Percentiles rank a stretch among this genome's conserved stretches.
These are phyloP conservation scores for Octodonta nipae DNA, from an alignment of 2,888 invertebrate genomes.

Conservation along the genomic window DNA sequence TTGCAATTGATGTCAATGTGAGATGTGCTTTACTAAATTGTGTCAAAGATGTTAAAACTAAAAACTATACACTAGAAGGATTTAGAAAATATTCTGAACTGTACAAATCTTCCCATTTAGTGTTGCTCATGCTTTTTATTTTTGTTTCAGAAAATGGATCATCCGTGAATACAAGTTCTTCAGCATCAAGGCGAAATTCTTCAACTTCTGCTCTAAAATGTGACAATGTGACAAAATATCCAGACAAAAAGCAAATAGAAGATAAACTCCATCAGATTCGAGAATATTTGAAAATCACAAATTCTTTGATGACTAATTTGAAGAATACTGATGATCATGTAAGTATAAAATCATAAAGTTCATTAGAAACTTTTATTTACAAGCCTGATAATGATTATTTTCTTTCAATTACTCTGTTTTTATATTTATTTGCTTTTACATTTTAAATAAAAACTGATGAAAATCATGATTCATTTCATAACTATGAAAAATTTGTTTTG, in stretches of 20 bases:
- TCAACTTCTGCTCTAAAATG: conserved; percentile 30
- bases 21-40: too few relatives aligned
- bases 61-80: too few relatives aligned
- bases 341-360: conserved; percentile 22
- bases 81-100: not conserved
- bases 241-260: conserved; percentile 55
- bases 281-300: conserved; percentile 58
- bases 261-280: conserved; percentile 55
- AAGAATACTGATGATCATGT: conserved; percentile 55
- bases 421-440: too few relatives aligned
- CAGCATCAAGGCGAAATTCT: conserved; percentile 31
- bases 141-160: not conserved
- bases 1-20: too few relatives aligned
- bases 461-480: too few relatives aligned
- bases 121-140: too few relatives aligned
- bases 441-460: conserved; percentile 2
- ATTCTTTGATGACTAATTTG: conserved; percentile 55
- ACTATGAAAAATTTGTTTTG: conserved; percentile 1
- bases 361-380: conserved; percentile 2
- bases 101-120: too few relatives aligned
- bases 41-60: too few relatives aligned
- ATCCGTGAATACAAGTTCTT: conserved; percentile 26
- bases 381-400: not conserved
- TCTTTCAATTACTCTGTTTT: too few relatives aligned
- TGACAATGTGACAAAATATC: conserved; percentile 39